Base-by-base conservation (phyloP, 2,797 vertebrate species). In the Myotis findleyi region DNA sequence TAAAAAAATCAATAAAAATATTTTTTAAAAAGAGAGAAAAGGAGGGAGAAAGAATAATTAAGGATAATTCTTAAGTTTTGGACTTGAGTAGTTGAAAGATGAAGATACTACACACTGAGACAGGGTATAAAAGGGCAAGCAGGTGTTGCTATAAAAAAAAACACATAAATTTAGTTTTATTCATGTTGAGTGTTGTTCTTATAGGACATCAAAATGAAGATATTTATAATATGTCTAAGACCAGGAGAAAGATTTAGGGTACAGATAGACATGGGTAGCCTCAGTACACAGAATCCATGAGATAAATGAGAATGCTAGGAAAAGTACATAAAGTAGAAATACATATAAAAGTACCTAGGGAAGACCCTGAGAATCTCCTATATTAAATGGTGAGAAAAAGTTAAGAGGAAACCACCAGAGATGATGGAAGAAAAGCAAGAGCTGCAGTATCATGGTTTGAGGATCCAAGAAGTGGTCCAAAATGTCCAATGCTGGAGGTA, bases 231-330 rank as follows among this genome's bases (percentile, higher is more conserved):
- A 85, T 62, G 25, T 73, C n/a, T n/a, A 1, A 87, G n/a, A 93
- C 53, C 27, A 90, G 30, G 17, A 92, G 51, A 64, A 62, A 81
- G 13, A 96, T 69, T 2, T 44, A 9, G 9, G 20, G 47, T 69
- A 1, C 87, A 64, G 14, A 62, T 0, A 89, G 55, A 69, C 55
- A 12, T 23, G 44, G 64, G 87, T 27, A 94, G 20, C 36, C 41
- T 87, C 41, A 82, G 38, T 49, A 91, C 33, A 94, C 7, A 92
- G 33, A 89, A 87, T 66, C 38, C 44, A 93, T 1, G 27, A n/a
- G 2, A n/a, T 49, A 3, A 59, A 62, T 64, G 51, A 85, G 36
- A 91, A 83, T 21, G 7, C 20, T 66, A 94, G 23, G 33, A 12
- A 86, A 30, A 76, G 33, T 47, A 21, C 47, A 66, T 14, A 69